Evolutionary conservation across 2,888 invertebrate species (phyloP), one percentile per base, ranked within the genome.

Genomic region (Leptarthrus brevirostris): DNA sequence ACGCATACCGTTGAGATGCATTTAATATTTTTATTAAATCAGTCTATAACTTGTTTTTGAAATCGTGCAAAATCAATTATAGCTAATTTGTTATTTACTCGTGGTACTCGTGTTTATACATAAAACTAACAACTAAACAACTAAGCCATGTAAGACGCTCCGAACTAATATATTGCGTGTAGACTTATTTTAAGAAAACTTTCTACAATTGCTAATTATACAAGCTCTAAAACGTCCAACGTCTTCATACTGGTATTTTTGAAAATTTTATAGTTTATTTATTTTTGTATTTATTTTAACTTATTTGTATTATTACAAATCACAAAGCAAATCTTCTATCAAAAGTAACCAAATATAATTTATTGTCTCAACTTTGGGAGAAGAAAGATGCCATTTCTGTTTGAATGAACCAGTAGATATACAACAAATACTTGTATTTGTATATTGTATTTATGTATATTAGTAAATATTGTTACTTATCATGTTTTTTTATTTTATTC

Each of bases 311-410:
- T 44, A 14, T 47, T 40, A 1, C n/a, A 4, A 20, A 8, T 20
- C 3, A 20, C 49, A 49, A 49, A 49, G 5, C 5, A 3, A 18
- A 4, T 16, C 18, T 20, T 16, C 14, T 49, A 16, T 34, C 18
- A 58, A 58, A 36, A 12, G 3, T 34, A 58, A 47, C 64, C 64
- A 64, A 64, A 64, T 64, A 64, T 30, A 16, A 56, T 64, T 64
- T 64, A 64, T 64, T 47, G 64, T 44, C 36, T 24, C 8, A 24
- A 64, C 34, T 58, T 36, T 58, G 34, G 16, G 16, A 34, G 26
- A 24, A n/a, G n/a, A 30, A 30, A 14, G 24, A 56, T 56, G 30
- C 40, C 40, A 40, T 40, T 40, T 40, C 40, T 12, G 40, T 40
- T 12, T 12, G n/a, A 40, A 30, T 30, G n/a, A n/a, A n/a, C n/a